Evolutionary conservation across 2,113 vertebrate species (phyloP), one percentile per base, ranked within the genome.

Genomic region (Triplophysa tibetana): DNA sequence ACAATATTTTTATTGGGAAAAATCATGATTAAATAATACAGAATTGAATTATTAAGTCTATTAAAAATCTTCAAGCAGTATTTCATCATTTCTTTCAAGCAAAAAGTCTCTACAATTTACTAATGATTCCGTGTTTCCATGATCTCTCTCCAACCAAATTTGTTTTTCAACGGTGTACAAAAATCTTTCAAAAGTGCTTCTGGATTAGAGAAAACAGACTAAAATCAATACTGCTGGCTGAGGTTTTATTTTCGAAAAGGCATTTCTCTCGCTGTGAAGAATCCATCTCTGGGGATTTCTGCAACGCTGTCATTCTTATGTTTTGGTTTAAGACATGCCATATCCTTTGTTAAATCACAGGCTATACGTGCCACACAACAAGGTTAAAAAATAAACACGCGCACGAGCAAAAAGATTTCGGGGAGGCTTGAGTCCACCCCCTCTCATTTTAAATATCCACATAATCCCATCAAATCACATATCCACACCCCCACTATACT

Each of bases 391-490:
- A 75, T 33, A 38, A 61, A 77, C 8, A 70, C 6, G 33, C 54
- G 66, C 19, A 73, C 23, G 45, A 3, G 69, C 43, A 74, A 38
- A 43, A 45, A 63, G 65, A 72, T 75, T 50, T 26, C 21, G n/a
- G 58, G 61, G 38, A 80, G 70, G 70, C 62, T 67, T 19, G 23
- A 63, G 70, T 78, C 76, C 69, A 81, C 80, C 73, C 75, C 81
- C 69, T 82, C 63, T 67, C 60, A 50, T 45, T 16, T 38, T 26
- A 79, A 54, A 79, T 79, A 78, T 79, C 56, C 81, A 78, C 33
- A 63, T 67, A 83, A 83, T 79, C 81, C 81, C 61, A 72, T 67
- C 48, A 73, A 67, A 76, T 83, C 72, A 70, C 26, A 75, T 43
- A 80, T 69, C 66, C 67, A 60, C 68, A 84, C 73, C 41, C 67